Conservation (phyloP, 2,888 invertebrate species). For the Catocala sponsa region DNA sequence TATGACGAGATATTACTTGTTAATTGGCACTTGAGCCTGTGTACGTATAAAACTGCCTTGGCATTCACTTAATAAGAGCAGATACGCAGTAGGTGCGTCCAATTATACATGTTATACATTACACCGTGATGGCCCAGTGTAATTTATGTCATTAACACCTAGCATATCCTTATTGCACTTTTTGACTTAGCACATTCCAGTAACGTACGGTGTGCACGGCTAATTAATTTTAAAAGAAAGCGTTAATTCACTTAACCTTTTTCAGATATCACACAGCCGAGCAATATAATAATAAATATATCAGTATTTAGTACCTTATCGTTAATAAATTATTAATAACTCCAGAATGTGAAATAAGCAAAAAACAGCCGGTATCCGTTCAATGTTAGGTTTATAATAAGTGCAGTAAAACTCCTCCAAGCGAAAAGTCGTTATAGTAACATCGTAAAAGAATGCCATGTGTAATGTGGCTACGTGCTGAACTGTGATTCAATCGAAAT, state of each 20-base stretch:
- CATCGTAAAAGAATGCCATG: slow-evolving; percentile 60
- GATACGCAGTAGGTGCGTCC: slow-evolving; percentile 1
- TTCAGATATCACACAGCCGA: slow-evolving; percentile 17
- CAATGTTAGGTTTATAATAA: slow-evolving; percentile 53
- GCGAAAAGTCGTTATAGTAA: slow-evolving; percentile 68
- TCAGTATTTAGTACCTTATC: slow-evolving; percentile 15
- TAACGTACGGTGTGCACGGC: slow-evolving; percentile 4
- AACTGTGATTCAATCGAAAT: slow-evolving; percentile 52
- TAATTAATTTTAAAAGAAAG: slow-evolving; percentile 19
- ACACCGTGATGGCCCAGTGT: slow-evolving; percentile 1
- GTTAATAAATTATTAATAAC: slow-evolving; percentile 25
- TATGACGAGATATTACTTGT: not conserved
- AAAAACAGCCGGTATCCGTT: slow-evolving; percentile 42
- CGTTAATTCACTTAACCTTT: slow-evolving; percentile 18
- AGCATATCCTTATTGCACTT: slow-evolving; percentile 12
- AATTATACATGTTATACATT: slow-evolving; percentile 16
- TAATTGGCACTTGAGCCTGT: slow-evolving; percentile 1
- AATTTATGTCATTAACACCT: slow-evolving; percentile 23
- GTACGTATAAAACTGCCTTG: not conserved
- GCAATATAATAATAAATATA: slow-evolving; percentile 25
- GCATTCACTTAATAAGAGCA: slow-evolving; percentile 5
- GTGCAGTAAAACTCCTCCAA: slow-evolving; percentile 64
- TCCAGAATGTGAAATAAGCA: slow-evolving; percentile 36
- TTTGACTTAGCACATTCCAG: slow-evolving; percentile 8
- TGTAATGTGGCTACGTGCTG: slow-evolving; percentile 42